Evolutionary conservation across 1,140 invertebrate genomes (phyloP), one percentile per base, ranked within the genome.

Genomic region (Ceratoteleas bidentatus): DNA sequence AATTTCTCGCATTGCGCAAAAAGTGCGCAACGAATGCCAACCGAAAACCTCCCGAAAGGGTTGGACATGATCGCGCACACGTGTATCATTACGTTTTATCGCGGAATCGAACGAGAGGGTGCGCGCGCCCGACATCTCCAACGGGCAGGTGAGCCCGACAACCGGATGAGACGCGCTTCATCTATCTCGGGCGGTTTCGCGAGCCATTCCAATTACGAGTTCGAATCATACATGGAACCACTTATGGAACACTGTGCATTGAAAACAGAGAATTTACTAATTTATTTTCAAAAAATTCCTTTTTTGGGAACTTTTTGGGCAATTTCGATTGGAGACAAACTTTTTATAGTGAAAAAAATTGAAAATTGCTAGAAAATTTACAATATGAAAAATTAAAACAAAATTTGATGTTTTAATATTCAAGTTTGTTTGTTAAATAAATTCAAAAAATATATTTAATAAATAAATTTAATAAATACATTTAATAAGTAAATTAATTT

Each of bases 21-120:
- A 65, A 50, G 43, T 52, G 34, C n/a, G 24, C 13, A 64, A 64
- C 52, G 45, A 74, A 57, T 50, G 2, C 14, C 34, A 47, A 74
- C 60, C 33, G 15, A 65, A 65, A 65, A 52, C 50, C 61, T 60
- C 62, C 73, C 49, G 33, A 75, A 65, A 76, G 40, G 73, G 64
- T 61, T 62, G 56, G 56, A 68, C 73, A 76, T 68, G 56, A 68
- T 68, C 62, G 32, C 56, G 16, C 64, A 56, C 74, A 38, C n/a
- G n/a, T 69, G 65, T 69, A 69, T 69, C 74, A 77, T 77, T 77
- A 77, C 34, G 52, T 2, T 77, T 77, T 77, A 77, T 77, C 74
- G 24, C 69, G 56, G 36, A 69, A 77, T 77, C 65, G 74, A 52
- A 78, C 65, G 74, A 52, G 70, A 77, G 57, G 73, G 73, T 76